Evolutionary conservation across 2,113 vertebrate genomes (phyloP).

Genomic region (Neoarius graeffei): DNA sequence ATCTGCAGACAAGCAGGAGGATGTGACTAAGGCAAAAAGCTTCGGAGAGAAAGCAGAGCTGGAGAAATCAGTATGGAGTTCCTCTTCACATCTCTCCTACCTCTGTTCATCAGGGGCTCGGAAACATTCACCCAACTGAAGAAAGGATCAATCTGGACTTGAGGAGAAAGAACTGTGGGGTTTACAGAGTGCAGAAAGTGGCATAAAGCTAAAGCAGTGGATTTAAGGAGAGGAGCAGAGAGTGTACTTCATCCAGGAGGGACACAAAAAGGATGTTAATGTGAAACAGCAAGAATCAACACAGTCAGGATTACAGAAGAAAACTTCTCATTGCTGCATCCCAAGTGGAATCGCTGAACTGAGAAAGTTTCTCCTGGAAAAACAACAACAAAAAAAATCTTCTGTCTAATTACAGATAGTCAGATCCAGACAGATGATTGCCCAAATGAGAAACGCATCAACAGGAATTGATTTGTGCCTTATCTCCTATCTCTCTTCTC

Average conservation of each 20-base stretch:
- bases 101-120: slow-evolving; percentile 7
- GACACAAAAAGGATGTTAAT: neutral
- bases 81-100: slow-evolving; percentile 1
- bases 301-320: neutral
- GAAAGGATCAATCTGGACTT: neutral
- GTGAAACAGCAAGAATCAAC: neutral
- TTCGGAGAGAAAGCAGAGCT: slow-evolving; percentile 45
- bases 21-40: slow-evolving; percentile 60
- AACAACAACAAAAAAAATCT: neutral
- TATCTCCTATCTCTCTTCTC: slow-evolving; percentile 19
- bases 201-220: neutral
- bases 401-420: neutral
- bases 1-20: slow-evolving; percentile 57
- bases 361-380: neutral
- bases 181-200: neutral
- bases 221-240: neutral
- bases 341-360: neutral
- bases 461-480: slow-evolving; percentile 27
- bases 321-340: neutral
- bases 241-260: neutral
- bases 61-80: slow-evolving; percentile 56
- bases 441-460: slow-evolving; percentile 21
- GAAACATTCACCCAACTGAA: neutral
- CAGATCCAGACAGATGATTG: slow-evolving; percentile 28
- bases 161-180: neutral